These are phyloP conservation scores for Cacatua alba DNA, from an alignment of 2,113 vertebrate species.

Conservation along the genomic window DNA sequence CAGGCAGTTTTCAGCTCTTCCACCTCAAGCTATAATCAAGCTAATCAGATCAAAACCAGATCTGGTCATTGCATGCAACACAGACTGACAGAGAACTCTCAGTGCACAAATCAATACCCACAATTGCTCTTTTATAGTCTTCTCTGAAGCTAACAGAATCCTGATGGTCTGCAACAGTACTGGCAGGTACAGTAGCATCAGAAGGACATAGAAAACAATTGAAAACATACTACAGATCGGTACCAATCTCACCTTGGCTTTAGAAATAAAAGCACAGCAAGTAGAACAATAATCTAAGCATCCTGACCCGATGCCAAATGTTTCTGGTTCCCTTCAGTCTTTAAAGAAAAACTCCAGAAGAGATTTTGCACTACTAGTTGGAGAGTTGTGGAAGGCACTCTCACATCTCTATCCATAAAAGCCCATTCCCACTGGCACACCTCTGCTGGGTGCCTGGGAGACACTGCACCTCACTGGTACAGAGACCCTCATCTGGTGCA, in stretches of 20 bases:
- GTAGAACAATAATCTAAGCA: neutral
- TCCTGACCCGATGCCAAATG: neutral
- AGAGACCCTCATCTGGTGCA: accelerated
- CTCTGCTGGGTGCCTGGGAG: neutral
- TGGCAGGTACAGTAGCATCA: neutral
- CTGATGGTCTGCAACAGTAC: neutral
- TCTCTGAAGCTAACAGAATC: neutral
- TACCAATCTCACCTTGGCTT: neutral
- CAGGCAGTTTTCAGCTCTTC: neutral
- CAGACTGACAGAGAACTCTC: neutral
- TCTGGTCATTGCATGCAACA: neutral
- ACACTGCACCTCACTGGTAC: accelerated
- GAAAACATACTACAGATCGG: neutral
- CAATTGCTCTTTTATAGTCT: neutral
- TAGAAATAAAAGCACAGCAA: neutral
- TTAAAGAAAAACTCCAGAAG: neutral
- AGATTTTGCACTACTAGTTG: neutral
- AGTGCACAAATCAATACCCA: neutral
- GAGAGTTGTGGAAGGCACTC: neutral
- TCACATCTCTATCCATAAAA: neutral
- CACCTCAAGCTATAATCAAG: neutral
- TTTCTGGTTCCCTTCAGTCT: neutral
- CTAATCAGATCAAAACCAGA: conserved; percentile 35
- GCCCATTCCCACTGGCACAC: neutral
- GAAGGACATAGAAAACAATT: neutral